Evolutionary conservation across 2,888 invertebrate genomes (phyloP).

Genomic region (Pristionchus arcanus): DNA sequence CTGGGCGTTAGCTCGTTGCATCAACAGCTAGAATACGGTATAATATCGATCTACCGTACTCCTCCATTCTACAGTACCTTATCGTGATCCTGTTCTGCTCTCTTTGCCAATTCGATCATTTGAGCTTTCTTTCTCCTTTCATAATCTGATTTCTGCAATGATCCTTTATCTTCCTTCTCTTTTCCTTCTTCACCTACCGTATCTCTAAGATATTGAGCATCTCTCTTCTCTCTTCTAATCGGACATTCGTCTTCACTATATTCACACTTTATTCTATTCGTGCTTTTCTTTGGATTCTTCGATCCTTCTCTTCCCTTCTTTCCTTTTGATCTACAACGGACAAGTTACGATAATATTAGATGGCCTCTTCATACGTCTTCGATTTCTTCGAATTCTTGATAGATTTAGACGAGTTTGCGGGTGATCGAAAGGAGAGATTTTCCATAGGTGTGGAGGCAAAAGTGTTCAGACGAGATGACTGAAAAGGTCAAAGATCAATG

Average conservation of each 20-base stretch:
- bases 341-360: background rate
- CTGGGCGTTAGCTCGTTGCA: background rate
- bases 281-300: background rate
- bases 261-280: conserved; percentile 1
- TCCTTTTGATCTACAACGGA: background rate
- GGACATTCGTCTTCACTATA: background rate
- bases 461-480: background rate
- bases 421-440: background rate
- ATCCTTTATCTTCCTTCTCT: background rate
- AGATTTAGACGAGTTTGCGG: background rate
- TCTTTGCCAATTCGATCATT: background rate
- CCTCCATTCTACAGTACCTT: background rate
- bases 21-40: background rate
- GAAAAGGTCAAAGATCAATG: conserved; percentile 1
- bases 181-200: background rate
- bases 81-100: background rate
- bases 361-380: too few relatives aligned
- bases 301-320: background rate
- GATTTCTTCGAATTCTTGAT: background rate
- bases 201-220: background rate
- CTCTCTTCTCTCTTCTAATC: background rate
- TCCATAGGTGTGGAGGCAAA: background rate
- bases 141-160: background rate
- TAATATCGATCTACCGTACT: background rate
- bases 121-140: background rate